Conservation (phyloP, 2,113 vertebrate genomes). For the Penelope pileata region DNA sequence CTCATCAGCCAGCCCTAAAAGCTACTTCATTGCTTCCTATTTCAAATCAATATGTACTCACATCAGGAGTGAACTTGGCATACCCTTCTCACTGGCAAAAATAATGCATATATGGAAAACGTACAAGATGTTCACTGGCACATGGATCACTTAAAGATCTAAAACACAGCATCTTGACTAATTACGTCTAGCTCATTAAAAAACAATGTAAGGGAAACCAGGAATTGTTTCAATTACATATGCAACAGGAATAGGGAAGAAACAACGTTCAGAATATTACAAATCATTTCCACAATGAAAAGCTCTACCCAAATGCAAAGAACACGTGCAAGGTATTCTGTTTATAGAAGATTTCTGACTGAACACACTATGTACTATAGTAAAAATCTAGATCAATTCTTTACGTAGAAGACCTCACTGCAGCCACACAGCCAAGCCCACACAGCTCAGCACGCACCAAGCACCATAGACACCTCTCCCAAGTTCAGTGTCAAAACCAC, state of each 20-base stretch:
- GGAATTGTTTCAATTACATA: neutral
- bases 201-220: neutral
- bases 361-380: fast-evolving
- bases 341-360: neutral
- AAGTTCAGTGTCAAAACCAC: neutral
- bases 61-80: neutral
- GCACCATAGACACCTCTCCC: neutral
- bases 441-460: fast-evolving
- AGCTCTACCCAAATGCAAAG: neutral
- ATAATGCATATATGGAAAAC: neutral
- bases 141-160: neutral
- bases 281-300: neutral
- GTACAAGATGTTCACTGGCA: neutral
- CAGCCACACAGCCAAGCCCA: neutral
- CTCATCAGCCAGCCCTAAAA: neutral
- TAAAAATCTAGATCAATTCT: neutral
- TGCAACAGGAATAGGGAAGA: neutral
- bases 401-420: neutral
- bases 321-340: neutral
- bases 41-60: neutral
- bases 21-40: conserved; percentile 21
- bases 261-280: neutral
- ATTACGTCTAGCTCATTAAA: neutral
- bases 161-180: neutral
- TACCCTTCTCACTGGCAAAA: neutral